Conservation (phyloP, 2,113 vertebrate species). For the Mirza zaza region DNA sequence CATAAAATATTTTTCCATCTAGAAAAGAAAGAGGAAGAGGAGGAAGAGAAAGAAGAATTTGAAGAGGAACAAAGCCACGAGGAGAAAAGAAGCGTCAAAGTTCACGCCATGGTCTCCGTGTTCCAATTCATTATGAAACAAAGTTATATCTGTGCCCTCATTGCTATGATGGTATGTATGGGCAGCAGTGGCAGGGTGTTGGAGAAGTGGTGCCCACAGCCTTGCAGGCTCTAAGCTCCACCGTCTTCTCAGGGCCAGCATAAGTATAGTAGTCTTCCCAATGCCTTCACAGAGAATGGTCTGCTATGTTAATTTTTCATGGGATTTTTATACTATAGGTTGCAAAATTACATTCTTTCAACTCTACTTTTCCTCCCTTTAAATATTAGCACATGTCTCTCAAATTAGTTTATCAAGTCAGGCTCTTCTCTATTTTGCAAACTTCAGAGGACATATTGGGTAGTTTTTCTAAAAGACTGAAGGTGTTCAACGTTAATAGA, state of each 20-base stretch:
- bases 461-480: neutral
- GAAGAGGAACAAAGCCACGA: slow-evolving; percentile 79
- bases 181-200: neutral
- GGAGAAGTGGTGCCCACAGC: accelerated
- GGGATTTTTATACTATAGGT: neutral
- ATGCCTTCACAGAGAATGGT: neutral
- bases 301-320: neutral
- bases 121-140: slow-evolving; percentile 99
- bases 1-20: slow-evolving; percentile 70
- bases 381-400: neutral
- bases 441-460: neutral
- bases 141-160: slow-evolving; percentile 98
- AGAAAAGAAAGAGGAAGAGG: slow-evolving; percentile 87
- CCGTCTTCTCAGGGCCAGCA: neutral
- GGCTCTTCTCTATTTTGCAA: neutral
- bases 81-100: slow-evolving; percentile 85
- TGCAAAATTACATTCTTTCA: slow-evolving; percentile 3
- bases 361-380: neutral
- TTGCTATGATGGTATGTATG: slow-evolving; percentile 97
- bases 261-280: neutral
- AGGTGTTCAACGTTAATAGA: neutral
- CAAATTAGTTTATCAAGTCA: neutral
- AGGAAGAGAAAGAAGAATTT: slow-evolving; percentile 79
- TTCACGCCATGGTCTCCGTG: slow-evolving; percentile 90
- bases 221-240: neutral